These are phyloP conservation scores for Yponomeuta sedellus DNA, from an alignment of 2,888 invertebrate genomes.

Conservation along the genomic window DNA sequence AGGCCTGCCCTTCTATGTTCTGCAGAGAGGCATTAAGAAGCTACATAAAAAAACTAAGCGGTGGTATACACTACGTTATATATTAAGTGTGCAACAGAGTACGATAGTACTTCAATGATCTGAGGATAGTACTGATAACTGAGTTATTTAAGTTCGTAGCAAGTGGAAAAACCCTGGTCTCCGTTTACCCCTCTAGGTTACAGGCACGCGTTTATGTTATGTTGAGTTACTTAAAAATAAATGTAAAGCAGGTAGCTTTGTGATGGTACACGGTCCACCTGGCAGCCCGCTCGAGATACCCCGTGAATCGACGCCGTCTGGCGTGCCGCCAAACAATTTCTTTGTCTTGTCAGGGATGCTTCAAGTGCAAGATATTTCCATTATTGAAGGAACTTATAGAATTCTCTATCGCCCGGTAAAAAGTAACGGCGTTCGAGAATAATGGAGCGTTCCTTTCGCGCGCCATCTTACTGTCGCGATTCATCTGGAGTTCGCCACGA, in stretches of 20 bases:
- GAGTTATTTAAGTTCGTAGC: no score
- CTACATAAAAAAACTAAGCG: no score
- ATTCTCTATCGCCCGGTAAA: slow-evolving; percentile 23
- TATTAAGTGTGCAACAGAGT: no score
- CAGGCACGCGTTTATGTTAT: neutral
- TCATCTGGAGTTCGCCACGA: slow-evolving; percentile 4
- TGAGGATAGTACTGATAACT: no score
- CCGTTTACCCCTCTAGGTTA: no score
- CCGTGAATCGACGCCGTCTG: slow-evolving; percentile 10
- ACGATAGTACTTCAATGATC: no score
- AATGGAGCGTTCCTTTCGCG: slow-evolving; percentile 8
- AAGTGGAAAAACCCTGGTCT: no score
- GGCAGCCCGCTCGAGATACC: slow-evolving; percentile 7
- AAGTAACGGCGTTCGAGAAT: slow-evolving; percentile 11
- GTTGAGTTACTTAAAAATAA: neutral
- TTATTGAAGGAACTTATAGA: slow-evolving; percentile 41
- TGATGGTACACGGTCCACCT: slow-evolving; percentile 1
- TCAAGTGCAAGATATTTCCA: slow-evolving; percentile 55
- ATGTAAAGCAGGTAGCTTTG: neutral
- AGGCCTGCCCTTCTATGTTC: no score
- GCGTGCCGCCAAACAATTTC: slow-evolving; percentile 41
- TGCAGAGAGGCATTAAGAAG: no score
- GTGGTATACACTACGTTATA: no score
- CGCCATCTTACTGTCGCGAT: slow-evolving; percentile 5
- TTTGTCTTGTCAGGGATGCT: slow-evolving; percentile 59